Evolutionary conservation across 2,113 vertebrate species (phyloP).

Genomic region (Sinosuthora webbiana): DNA sequence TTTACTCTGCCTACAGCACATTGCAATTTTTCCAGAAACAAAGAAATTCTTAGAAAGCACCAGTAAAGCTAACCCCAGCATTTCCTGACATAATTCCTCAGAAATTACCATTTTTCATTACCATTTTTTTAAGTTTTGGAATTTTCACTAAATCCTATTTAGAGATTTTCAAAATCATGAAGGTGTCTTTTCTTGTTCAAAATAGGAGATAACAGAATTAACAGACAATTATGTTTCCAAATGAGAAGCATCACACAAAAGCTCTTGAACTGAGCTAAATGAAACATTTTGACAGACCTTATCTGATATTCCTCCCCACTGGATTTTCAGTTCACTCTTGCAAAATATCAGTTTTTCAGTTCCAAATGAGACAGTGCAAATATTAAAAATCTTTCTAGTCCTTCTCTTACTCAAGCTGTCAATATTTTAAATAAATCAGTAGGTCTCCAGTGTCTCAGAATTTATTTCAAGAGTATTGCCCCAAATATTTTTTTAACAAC

Average conservation of each 20-base stretch:
- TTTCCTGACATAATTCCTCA: not conserved
- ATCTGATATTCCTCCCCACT: not conserved
- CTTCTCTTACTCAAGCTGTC: not conserved
- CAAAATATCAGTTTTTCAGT: not conserved
- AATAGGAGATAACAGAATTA: not conserved
- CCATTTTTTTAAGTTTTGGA: not conserved
- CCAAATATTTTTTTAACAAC: not conserved
- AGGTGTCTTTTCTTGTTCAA: not conserved
- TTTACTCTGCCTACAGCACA: not conserved
- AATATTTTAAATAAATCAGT: not conserved
- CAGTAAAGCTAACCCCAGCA: not conserved
- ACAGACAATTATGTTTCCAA: not conserved
- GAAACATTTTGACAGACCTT: slow-evolving; percentile 12
- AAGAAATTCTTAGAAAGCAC: not conserved
- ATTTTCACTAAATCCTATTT: not conserved
- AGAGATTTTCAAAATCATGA: not conserved
- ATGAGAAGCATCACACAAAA: not conserved
- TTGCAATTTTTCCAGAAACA: not conserved
- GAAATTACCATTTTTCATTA: not conserved
- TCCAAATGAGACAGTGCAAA: not conserved
- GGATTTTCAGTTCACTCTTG: not conserved
- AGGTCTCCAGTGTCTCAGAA: not conserved
- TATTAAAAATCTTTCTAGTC: not conserved
- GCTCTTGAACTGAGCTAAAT: not conserved
- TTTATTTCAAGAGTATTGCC: not conserved